Conservation (phyloP, 2,888 invertebrate species). For the Encarsia formosa region DNA sequence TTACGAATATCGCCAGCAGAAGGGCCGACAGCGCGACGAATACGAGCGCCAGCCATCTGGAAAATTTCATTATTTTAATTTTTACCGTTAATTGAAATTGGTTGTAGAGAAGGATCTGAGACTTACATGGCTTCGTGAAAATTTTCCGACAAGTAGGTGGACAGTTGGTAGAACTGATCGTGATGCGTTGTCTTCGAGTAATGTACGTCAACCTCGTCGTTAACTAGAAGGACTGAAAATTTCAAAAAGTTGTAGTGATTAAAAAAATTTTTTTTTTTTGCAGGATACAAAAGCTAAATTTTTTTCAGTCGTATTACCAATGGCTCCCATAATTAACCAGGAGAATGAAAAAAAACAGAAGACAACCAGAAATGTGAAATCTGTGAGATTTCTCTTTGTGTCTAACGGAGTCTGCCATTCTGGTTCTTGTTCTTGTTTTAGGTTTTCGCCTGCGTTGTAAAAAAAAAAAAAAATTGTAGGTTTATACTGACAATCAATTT, state of each 20-base stretch:
- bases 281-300: too few species aligned
- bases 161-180: background rate
- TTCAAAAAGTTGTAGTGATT: background rate
- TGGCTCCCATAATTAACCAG: conserved; percentile 7
- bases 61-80: too few species aligned
- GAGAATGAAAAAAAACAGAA: background rate
- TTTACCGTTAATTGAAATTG: too few species aligned
- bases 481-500: too few species aligned
- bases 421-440: conserved; percentile 2
- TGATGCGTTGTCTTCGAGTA: background rate
- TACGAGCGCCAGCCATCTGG: too few species aligned
- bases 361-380: background rate
- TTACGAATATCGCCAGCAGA: background rate
- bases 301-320: too few species aligned
- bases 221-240: conserved; percentile 2
- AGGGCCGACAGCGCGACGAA: background rate
- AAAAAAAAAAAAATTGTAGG: too few species aligned
- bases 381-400: background rate
- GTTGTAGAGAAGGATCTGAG: too few species aligned
- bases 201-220: background rate
- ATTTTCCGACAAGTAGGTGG: background rate
- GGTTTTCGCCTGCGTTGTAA: too few species aligned
- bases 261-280: too few species aligned
- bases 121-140: conserved; percentile 3
- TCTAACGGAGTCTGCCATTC: conserved; percentile 4